phyloP scores from a whole-genome alignment of 2,113 vertebrate genomes.

The Pomatorhinus ruficollis region DNA sequence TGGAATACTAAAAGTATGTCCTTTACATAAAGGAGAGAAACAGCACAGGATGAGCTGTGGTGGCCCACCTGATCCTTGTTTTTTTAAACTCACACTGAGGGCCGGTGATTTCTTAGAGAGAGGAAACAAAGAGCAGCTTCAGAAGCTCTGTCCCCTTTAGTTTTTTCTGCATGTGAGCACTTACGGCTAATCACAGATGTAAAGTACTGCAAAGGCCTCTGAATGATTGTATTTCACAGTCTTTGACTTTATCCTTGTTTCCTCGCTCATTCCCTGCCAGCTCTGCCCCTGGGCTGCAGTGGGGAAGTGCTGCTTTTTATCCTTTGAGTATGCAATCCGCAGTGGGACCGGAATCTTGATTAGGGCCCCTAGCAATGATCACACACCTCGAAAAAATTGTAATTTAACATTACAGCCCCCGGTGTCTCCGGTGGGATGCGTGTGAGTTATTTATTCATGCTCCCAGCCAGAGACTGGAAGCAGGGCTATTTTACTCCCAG shows the following conservation, averaged over 20 bases:
- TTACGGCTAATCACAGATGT: background rate
- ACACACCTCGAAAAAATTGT: background rate
- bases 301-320: background rate
- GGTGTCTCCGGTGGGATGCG: background rate
- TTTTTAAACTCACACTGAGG: background rate
- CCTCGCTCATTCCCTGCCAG: background rate
- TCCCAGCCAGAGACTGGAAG: background rate
- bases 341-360: background rate
- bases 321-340: background rate
- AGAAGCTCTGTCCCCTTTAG: background rate
- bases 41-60: background rate
- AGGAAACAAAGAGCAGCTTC: background rate
- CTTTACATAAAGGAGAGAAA: background rate
- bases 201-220: background rate
- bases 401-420: background rate
- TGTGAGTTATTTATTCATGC: background rate
- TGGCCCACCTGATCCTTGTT: background rate
- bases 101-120: background rate
- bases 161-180: background rate
- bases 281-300: background rate
- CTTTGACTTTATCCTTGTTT: background rate
- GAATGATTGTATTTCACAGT: background rate
- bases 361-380: background rate
- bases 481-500: background rate
- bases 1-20: slow-evolving; percentile 6